These are phyloP conservation scores for Mus pahari DNA, from an alignment of 2,113 vertebrate genomes.

Conservation along the genomic window DNA sequence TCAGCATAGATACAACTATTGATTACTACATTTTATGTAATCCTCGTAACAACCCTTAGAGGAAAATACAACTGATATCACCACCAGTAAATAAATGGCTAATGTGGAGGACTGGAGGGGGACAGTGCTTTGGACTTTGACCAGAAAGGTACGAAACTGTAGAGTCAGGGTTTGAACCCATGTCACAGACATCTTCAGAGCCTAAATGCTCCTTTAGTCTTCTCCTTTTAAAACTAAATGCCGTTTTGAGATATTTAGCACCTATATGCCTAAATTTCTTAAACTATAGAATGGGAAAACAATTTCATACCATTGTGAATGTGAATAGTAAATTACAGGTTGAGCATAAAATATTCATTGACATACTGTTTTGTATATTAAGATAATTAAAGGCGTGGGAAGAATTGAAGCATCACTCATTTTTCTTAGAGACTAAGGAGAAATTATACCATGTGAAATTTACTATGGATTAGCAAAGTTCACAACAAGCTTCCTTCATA, in stretches of 20 bases:
- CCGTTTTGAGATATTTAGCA: neutral
- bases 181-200: neutral
- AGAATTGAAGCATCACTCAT: neutral
- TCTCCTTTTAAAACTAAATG: neutral
- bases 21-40: conserved; percentile 26
- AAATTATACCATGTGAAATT: neutral
- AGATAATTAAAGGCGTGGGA: neutral
- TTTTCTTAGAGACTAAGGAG: conserved; percentile 42
- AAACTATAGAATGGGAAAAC: neutral
- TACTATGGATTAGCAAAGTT: neutral
- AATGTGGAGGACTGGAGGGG: neutral
- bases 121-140: neutral
- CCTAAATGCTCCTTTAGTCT: neutral
- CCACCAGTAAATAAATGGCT: neutral
- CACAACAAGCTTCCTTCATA: neutral
- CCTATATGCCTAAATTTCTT: conserved; percentile 24
- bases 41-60: neutral
- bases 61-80: neutral
- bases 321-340: conserved; percentile 17
- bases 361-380: neutral
- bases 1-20: neutral
- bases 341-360: neutral
- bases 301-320: conserved; percentile 6
- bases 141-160: neutral
- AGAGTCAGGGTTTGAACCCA: neutral